Evolutionary conservation across 2,888 invertebrate species (phyloP).

Genomic region (Platerodrilus igneus): DNA sequence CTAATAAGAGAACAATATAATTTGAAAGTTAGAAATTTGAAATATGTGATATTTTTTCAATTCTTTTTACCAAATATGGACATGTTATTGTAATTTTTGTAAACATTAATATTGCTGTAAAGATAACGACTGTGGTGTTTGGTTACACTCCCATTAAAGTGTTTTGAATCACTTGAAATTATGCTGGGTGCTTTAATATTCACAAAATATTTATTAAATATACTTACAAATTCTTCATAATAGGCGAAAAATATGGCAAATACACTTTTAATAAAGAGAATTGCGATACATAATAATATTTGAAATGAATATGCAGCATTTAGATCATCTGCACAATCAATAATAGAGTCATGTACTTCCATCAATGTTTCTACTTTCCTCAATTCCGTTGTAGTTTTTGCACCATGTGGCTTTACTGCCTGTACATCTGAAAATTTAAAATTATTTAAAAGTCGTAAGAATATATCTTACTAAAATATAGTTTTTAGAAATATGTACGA

Average conservation of each 20-base stretch:
- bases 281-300: constrained; percentile 25
- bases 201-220: too few relatives aligned
- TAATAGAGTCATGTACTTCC: constrained; percentile 28
- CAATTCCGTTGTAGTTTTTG: background rate
- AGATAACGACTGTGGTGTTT: constrained; percentile 14
- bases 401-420: background rate
- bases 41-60: too few relatives aligned
- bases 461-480: too few relatives aligned
- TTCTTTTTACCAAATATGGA: too few relatives aligned
- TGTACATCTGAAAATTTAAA: constrained; percentile 11
- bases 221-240: constrained; percentile 29
- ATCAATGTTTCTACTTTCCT: constrained; percentile 24
- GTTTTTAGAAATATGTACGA: too few relatives aligned
- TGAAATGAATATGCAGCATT: constrained; percentile 27
- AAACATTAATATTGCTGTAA: too few relatives aligned
- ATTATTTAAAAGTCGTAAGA: too few relatives aligned
- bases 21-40: too few relatives aligned
- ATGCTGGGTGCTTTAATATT: background rate
- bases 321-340: constrained; percentile 23
- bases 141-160: constrained; percentile 20
- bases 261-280: constrained; percentile 26
- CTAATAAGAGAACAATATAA: too few relatives aligned
- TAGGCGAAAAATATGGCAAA: constrained; percentile 30
- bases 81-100: too few relatives aligned
- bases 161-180: background rate